These are phyloP conservation scores for Aphelenchoides besseyi DNA, from an alignment of 1,140 invertebrate species.

Conservation along the genomic window DNA sequence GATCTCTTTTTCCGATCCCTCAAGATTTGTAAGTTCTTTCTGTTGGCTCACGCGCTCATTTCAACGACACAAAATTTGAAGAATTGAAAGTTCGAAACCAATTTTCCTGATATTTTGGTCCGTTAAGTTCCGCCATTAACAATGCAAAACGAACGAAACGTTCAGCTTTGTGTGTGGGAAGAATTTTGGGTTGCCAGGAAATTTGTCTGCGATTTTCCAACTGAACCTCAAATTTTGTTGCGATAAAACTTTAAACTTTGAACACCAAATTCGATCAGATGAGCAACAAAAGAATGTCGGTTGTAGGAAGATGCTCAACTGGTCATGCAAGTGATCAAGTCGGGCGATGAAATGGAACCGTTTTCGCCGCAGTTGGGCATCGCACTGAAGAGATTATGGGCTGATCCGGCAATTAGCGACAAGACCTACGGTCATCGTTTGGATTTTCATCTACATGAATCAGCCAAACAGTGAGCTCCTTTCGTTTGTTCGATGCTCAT, in stretches of 20 bases:
- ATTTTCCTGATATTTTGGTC: no score
- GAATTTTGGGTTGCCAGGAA: no score
- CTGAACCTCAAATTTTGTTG: no score
- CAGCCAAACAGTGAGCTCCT: constrained; percentile 50
- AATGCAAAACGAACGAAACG: no score
- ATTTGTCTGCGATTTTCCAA: no score
- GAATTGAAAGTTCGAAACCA: no score
- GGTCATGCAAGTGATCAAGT: constrained; percentile 47
- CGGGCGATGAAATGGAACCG: constrained; percentile 45
- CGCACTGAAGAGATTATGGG: constrained; percentile 53
- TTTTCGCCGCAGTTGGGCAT: constrained; percentile 45
- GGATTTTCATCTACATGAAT: constrained; percentile 59
- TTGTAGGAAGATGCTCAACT: constrained; percentile 49
- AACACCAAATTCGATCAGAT: no score
- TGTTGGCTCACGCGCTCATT: neutral
- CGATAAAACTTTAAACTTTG: no score
- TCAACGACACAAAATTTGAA: neutral
- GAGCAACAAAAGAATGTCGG: no score
- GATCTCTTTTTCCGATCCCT: constrained; percentile 41
- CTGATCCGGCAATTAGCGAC: constrained; percentile 40
- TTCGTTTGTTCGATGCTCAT: neutral
- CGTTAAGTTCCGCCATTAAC: no score
- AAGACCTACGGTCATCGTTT: constrained; percentile 36
- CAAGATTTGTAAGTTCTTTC: constrained; percentile 31
- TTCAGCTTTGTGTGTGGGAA: no score